A percentile compares a stretch with the other conserved stretches of the same genome.
Evolutionary conservation across 2,888 invertebrate genomes (phyloP).

Genomic region (Oxystoma pomonae): DNA sequence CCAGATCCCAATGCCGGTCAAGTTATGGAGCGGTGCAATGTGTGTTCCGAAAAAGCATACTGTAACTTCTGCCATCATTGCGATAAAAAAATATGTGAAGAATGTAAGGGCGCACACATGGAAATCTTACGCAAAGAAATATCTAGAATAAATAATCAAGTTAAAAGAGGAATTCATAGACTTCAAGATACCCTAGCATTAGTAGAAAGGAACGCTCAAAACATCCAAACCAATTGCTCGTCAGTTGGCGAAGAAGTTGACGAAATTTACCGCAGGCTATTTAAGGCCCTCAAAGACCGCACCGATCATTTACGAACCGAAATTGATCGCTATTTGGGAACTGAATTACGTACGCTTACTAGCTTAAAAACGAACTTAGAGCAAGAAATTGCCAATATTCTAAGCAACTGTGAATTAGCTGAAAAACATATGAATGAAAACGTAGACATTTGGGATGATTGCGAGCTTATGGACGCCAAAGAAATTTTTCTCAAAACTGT

Average conservation of each 20-base stretch:
- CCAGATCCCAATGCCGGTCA: constrained; percentile 90
- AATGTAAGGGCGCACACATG: constrained; percentile 95
- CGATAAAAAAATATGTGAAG: constrained; percentile 94
- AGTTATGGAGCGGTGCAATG: constrained; percentile 89
- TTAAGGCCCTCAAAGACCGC: constrained; percentile 86
- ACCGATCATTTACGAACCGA: constrained; percentile 83
- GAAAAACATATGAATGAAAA: constrained; percentile 91
- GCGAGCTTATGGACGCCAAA: constrained; percentile 90
- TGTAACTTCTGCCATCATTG: constrained; percentile 90
- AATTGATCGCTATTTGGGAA: constrained; percentile 86
- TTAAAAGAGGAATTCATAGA: constrained; percentile 82
- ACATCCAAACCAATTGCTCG: constrained; percentile 83
- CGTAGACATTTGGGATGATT: constrained; percentile 83
- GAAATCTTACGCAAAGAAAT: constrained; percentile 79
- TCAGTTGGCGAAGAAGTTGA: constrained; percentile 92
- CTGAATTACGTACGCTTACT: constrained; percentile 80
- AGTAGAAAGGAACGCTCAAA: constrained; percentile 85
- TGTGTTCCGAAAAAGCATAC: constrained; percentile 90
- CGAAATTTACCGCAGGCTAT: constrained; percentile 82
- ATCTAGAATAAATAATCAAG: constrained; percentile 49
- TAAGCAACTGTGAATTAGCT: constrained; percentile 93
- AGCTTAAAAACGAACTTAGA: constrained; percentile 91
- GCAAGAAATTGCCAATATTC: constrained; percentile 90
- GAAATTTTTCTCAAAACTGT: constrained; percentile 94
- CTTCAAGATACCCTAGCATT: constrained; percentile 79